Percentiles rank a stretch among this genome's conserved stretches.
phyloP scores from a whole-genome alignment of 2,888 invertebrate species.

The Aquatica leii region DNA sequence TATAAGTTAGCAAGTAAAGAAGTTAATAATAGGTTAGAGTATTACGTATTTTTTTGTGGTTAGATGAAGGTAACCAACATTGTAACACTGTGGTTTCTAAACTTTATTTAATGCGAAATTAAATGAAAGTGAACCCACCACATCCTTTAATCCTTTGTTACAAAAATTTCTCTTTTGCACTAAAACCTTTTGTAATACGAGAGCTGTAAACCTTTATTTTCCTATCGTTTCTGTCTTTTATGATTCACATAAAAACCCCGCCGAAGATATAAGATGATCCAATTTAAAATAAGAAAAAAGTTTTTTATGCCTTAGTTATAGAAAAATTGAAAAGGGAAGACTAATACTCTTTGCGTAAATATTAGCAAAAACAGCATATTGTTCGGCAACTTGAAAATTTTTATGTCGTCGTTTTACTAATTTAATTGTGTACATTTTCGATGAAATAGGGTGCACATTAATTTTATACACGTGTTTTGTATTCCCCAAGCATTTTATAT shows the following conservation, averaged over 20 bases:
- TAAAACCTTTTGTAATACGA: constrained; percentile 22
- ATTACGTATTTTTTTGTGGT: constrained; percentile 16
- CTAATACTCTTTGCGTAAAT: no score
- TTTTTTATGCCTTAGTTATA: no score
- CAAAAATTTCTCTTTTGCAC: constrained; percentile 17
- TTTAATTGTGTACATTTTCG: no score
- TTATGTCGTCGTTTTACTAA: no score
- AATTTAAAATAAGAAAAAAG: constrained; percentile 5
- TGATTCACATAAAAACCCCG: constrained; percentile 13
- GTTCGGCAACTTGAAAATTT: no score
- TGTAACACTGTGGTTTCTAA: constrained; percentile 14
- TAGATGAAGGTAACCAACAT: constrained; percentile 17
- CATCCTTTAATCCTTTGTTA: constrained; percentile 25
- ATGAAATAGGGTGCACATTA: no score
- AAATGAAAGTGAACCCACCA: constrained; percentile 23
- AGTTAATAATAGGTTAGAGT: constrained; percentile 3
- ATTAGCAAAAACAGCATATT: no score
- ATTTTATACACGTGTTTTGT: no score
- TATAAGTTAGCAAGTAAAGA: no score
- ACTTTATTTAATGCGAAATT: constrained; percentile 24
- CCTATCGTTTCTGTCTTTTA: constrained; percentile 20
- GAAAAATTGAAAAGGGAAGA: no score
- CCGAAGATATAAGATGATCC: constrained; percentile 11
- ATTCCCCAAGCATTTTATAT: no score
- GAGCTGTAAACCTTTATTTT: constrained; percentile 18